phyloP scores from a whole-genome alignment of 2,888 invertebrate genomes.

The Tipula lateralis region DNA sequence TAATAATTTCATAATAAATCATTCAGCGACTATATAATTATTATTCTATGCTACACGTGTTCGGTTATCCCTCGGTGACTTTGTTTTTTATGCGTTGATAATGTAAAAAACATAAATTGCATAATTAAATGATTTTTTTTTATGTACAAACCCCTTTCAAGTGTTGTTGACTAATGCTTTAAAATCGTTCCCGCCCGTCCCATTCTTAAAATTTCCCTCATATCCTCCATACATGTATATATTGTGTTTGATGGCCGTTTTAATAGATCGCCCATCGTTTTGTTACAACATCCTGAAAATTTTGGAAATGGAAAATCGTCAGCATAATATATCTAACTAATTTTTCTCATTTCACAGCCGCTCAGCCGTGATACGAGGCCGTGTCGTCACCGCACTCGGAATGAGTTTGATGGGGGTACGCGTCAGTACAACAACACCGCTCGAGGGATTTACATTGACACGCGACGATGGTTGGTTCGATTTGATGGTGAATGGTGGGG shows the following conservation, averaged over 20 bases:
- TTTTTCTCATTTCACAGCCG: constrained; percentile 60
- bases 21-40: background rate
- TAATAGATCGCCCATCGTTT: background rate
- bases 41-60: background rate
- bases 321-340: background rate
- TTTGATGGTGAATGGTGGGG: constrained; percentile 97
- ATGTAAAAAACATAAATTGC: background rate
- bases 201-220: background rate
- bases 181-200: background rate
- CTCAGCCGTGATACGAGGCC: constrained; percentile 93
- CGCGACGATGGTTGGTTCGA: constrained; percentile 96
- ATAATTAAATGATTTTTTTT: background rate
- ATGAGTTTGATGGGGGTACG: constrained; percentile 93
- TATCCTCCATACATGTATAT: too few species aligned
- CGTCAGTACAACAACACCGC: constrained; percentile 88
- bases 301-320: background rate
- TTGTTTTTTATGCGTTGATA: background rate
- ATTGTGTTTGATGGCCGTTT: background rate
- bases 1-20: background rate
- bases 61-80: background rate
- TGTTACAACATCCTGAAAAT: background rate
- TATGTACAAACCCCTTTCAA: background rate
- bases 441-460: constrained; percentile 93
- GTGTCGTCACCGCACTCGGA: constrained; percentile 85
- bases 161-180: background rate